Evolutionary conservation across 2,797 vertebrate species (phyloP), one percentile per base, ranked within the genome.

Genomic region (Malurus splendens): DNA sequence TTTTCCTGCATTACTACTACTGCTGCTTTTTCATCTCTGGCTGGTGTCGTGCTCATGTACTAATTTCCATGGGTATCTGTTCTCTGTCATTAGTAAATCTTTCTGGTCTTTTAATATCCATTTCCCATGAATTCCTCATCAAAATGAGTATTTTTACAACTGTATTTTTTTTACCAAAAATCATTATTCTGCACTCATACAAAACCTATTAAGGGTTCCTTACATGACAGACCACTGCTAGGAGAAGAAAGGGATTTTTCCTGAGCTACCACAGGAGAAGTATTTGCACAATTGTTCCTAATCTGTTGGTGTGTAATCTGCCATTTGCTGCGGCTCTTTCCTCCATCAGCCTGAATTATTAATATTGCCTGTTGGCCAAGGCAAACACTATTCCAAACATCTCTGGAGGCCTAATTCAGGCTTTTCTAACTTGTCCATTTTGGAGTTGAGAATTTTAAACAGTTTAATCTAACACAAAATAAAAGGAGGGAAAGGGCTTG

Each of bases 261-360:
- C 44, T 71, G 92, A 95, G 74, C 67, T 74, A 85, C 72, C 76
- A 59, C 83, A 89, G 90, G 87, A 88, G 87, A 94, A 86, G 67
- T 84, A 93, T 89, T 86, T 81, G 54, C 39, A 67, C 56, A 77
- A 50, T 75, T 91, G 74, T 76, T 93, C 83, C 75, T 90, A 75
- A 87, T 87, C 81, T 82, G 4, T 85, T 39, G 50, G 74, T 73
- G 47, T 50, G 55, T 73, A 55, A 87, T 86, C 77, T 92, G 87
- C 74, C 51, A 42, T 80, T 89, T 87, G 41, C 62, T 92, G 87
- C 0, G 2, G 39, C 74, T 89, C 56, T 86, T 86, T 60, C 81
- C 89, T 90, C 91, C 66, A 24, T n/a, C 47, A 64, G 39, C 57
- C 73, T 76, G 50, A 42, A 48, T 74, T 87, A 61, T 88, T 92